A percentile compares a stretch with the other conserved stretches of the same genome.
Conservation (phyloP, 2,888 invertebrate genomes). For the Drosophila mimica region DNA sequence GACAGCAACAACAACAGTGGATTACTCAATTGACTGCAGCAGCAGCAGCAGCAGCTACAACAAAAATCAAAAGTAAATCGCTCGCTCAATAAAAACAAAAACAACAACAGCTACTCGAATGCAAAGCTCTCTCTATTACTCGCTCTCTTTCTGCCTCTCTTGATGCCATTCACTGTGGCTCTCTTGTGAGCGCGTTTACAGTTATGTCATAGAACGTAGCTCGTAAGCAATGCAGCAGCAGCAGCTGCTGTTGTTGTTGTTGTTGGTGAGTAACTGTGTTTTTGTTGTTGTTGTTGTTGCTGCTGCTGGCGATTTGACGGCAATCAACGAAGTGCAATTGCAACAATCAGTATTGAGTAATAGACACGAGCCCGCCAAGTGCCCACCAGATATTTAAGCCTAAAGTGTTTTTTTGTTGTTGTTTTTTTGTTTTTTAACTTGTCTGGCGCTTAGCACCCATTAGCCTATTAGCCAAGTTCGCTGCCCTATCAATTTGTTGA, state of each 20-base stretch:
- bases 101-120: slow-evolving; percentile 1
- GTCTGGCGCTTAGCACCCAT: slow-evolving; percentile 8
- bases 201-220: slow-evolving; percentile 78
- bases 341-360: slow-evolving; percentile 76
- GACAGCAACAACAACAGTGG: slow-evolving; percentile 31
- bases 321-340: slow-evolving; percentile 63
- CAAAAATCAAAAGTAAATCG: slow-evolving; percentile 73
- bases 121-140: slow-evolving; percentile 18
- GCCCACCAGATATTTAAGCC: background rate
- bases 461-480: slow-evolving; percentile 29
- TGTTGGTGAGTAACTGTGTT: slow-evolving; percentile 33
- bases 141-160: slow-evolving; percentile 6
- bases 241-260: slow-evolving; percentile 41
- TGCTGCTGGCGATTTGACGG: slow-evolving; percentile 52
- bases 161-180: slow-evolving; percentile 26
- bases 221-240: slow-evolving; percentile 58
- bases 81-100: slow-evolving; percentile 41
- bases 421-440: background rate
- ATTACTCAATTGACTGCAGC: slow-evolving; percentile 73
- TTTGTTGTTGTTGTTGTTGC: background rate
- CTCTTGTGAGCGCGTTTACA: slow-evolving; percentile 72
- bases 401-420: background rate
- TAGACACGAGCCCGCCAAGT: slow-evolving; percentile 52
- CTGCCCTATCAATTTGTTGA: slow-evolving; percentile 22
- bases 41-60: slow-evolving; percentile 15